Evolutionary conservation across 2,888 invertebrate genomes (phyloP).

Genomic region (Limnephilus rhombicus): DNA sequence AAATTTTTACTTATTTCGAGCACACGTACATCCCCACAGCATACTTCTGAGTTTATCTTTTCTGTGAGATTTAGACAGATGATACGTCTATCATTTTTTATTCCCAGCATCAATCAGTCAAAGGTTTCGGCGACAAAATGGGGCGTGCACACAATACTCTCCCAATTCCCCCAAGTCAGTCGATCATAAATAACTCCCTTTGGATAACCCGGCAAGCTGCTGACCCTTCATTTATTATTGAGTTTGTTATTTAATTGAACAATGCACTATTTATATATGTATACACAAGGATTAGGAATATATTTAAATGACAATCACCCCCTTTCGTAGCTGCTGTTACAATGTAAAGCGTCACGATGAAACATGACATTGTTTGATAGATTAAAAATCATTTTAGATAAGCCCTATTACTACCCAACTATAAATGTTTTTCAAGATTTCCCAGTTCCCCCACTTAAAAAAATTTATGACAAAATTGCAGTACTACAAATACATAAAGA

Average conservation of each 20-base stretch:
- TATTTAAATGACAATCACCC: background rate
- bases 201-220: background rate
- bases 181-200: background rate
- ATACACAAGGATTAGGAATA: background rate
- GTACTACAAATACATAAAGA: too few species aligned
- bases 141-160: background rate
- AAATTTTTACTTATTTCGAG: too few species aligned
- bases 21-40: background rate
- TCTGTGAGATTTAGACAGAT: too few species aligned
- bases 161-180: background rate
- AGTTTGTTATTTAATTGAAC: background rate
- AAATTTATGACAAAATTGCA: too few species aligned
- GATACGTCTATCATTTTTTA: background rate
- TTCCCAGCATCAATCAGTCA: background rate
- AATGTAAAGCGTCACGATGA: background rate
- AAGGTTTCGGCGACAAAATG: background rate
- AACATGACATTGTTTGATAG: background rate
- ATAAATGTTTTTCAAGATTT: too few species aligned
- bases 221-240: background rate
- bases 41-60: background rate
- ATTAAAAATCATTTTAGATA: too few species aligned
- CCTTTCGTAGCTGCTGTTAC: background rate
- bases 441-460: too few species aligned
- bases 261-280: background rate
- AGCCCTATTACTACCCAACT: too few species aligned